Base-by-base conservation (phyloP, 2,113 vertebrate species). In the Podarcis cretensis region DNA sequence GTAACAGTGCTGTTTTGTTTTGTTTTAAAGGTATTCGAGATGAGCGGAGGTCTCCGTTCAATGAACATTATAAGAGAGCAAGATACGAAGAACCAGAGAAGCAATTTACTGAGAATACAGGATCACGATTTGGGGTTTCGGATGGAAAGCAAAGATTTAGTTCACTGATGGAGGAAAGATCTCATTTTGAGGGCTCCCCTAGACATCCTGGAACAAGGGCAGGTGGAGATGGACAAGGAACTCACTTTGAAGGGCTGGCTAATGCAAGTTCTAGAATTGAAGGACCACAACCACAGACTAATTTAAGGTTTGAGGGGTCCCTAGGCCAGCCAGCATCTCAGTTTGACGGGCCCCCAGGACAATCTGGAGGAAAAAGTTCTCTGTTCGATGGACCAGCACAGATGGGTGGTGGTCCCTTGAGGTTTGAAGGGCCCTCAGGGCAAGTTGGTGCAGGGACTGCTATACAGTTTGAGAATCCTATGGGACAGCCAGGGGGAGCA, bases 141-240 rank as follows among this genome's bases (percentile, higher is more conserved):
- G 98, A 98, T 80, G 96, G 97, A 6, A 98, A 98, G 43, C 97
- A 97, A 77, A 96, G 98, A 85, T 98, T 97, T 91, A 96, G 92
- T 10, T 96, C 96, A 30, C 90, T 97, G 30, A 96, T 97, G 94
- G 97, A 98, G 94, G 97, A 97, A n/a, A 96, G 97, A 95, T 88
- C 96, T 54, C 96, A 97, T 1, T 96, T 97, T 76, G 97, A 97
- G 89, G 97, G 97, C 87, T 95, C 97, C 71, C 90, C 92, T 78
- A 96, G 97, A 90, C 96, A 90, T 0, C 89, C 94, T 90, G 95
- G 94, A 96, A 30, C 97, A 81, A 75, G 98, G 95, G 89, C 97
- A 84, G 97, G 97, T 90, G 90, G 97, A 21, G 97, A 97, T 87
- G 96, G 96, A 78, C 96, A 93, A 80, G 94, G 91, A 97, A 14